Conservation (phyloP, 1,140 invertebrate genomes). For the Trialeurodes vaporariorum region DNA sequence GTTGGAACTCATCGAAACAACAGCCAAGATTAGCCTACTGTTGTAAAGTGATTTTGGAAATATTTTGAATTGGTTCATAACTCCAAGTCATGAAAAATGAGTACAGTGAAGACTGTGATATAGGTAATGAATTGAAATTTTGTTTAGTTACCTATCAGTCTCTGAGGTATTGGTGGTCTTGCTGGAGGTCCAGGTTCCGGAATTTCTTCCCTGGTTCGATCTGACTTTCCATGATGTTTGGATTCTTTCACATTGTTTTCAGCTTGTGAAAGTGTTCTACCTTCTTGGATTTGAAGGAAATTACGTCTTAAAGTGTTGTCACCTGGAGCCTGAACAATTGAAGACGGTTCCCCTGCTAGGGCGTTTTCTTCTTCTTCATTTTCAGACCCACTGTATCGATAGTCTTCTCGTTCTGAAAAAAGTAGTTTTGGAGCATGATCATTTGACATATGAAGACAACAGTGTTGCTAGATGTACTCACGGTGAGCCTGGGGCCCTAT, state of each 20-base stretch:
- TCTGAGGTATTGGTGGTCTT: slow-evolving; percentile 71
- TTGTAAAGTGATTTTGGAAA: too few species aligned
- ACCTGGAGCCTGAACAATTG: slow-evolving; percentile 76
- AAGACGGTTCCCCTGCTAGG: slow-evolving; percentile 75
- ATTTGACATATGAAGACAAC: too few species aligned
- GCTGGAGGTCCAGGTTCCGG: slow-evolving; percentile 71
- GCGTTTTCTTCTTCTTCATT: slow-evolving; percentile 82
- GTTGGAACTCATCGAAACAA: too few species aligned
- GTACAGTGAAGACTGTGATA: too few species aligned
- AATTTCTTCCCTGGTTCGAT: slow-evolving; percentile 37
- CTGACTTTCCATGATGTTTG: slow-evolving; percentile 26
- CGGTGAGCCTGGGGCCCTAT: too few species aligned
- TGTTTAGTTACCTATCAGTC: slow-evolving; percentile 51
- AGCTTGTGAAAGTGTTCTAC: slow-evolving; percentile 46
- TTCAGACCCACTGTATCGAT: slow-evolving; percentile 68
- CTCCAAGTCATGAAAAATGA: too few species aligned
- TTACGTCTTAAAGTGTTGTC: slow-evolving; percentile 86
- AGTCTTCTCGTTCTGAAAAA: slow-evolving; percentile 53
- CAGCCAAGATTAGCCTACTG: too few species aligned
- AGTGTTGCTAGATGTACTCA: too few species aligned
- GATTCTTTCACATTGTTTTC: slow-evolving; percentile 37
- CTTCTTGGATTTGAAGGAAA: slow-evolving; percentile 95
- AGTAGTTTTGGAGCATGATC: too few species aligned
- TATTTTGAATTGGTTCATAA: too few species aligned
- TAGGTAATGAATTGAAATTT: too few species aligned